Base-by-base conservation (phyloP, 2,797 vertebrate genomes). In the Chromis chromis region DNA sequence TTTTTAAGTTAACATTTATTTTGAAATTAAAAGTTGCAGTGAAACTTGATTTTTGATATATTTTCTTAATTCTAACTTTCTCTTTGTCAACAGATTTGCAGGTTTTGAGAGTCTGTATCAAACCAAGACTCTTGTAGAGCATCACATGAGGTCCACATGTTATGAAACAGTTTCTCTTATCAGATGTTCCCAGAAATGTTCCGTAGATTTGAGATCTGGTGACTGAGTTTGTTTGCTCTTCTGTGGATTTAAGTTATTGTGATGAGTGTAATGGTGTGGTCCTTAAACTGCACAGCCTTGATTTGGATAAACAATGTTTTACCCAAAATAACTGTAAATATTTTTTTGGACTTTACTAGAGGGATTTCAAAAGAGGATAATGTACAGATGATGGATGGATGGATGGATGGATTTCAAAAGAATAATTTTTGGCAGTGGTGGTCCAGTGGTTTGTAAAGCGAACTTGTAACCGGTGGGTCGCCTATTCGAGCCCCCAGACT, bases 81-180 rank as follows among this genome's bases (percentile, higher is more conserved):
- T 33, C 9, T 25, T 63, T 8, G 4, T 39, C 21, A 66, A 17
- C 7, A n/a, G 40, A 36, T 36, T 36, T 40, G 46, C 12, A n/a
- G n/a, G 6, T 33, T 49, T 56, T 52, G 0, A 36, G 19, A 25
- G 9, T 33, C 44, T 46, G 3, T 42, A 17, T 61, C 28, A 28
- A 65, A 42, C 4, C 7, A 6, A 5, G n/a, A 0, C 44, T 42
- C 6, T 33, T 12, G 36, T 14, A 4, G 24, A 54, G 13, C 6
- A 8, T 40, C 19, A 12, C 11, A 39, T 1, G 14, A 48, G 42
- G 25, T 36, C 11, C 33, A 36, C 28, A 4, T 21, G 9, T 49
- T 49, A n/a, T 46, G 44, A 46, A 19, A 46, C 44, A 46, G 17
- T 46, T 60, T 70, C 13, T 65, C 50, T 64, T n/a, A 31, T 33